Percentiles rank a stretch among this genome's conserved stretches.
Evolutionary conservation across 2,113 vertebrate species (phyloP).

Genomic region (Spermophilus dauricus): DNA sequence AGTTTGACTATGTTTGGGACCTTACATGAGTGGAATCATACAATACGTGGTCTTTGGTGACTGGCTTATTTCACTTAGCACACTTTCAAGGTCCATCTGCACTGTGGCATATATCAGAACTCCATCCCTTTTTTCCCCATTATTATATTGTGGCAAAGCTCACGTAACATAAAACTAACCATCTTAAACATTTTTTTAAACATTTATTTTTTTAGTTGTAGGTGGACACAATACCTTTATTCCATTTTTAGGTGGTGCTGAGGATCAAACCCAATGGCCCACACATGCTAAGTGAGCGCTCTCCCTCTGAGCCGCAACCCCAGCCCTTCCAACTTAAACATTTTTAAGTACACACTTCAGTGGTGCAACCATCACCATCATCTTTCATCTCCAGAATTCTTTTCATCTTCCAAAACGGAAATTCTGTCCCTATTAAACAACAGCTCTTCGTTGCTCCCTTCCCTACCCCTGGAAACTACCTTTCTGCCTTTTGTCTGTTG

Average conservation of each 20-base stretch:
- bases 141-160: not conserved
- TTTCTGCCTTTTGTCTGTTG: not conserved
- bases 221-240: too few relatives aligned
- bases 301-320: too few relatives aligned
- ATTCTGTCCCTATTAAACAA: not conserved
- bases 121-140: not conserved
- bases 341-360: not conserved
- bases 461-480: not conserved
- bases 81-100: not conserved
- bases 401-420: not conserved
- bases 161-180: not conserved
- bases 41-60: not conserved
- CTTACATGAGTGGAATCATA: not conserved
- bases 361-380: not conserved
- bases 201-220: too few relatives aligned
- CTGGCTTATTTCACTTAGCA: not conserved
- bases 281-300: too few relatives aligned
- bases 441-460: not conserved
- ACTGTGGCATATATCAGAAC: not conserved
- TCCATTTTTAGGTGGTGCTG: too few relatives aligned
- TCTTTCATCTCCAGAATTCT: not conserved
- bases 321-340: not conserved
- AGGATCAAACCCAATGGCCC: too few relatives aligned
- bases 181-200: not conserved
- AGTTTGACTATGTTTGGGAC: not conserved